Evolutionary conservation across 2,797 vertebrate genomes (phyloP).

Genomic region (Melanotaenia maccullochi): DNA sequence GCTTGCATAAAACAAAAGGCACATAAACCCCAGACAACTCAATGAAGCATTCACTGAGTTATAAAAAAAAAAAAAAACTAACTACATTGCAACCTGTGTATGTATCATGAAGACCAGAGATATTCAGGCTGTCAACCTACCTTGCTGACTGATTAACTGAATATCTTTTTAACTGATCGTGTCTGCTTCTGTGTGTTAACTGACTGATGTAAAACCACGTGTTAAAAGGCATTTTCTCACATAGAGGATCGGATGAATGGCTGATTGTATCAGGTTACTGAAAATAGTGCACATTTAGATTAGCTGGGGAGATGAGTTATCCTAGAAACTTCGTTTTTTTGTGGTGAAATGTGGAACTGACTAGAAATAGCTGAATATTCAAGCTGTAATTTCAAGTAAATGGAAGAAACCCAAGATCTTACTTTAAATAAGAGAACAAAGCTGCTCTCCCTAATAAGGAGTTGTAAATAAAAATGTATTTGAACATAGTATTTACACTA

Average conservation of each 20-base stretch:
- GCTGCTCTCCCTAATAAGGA: constrained; percentile 91
- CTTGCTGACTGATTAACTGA: constrained; percentile 62
- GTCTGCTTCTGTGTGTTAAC: constrained; percentile 55
- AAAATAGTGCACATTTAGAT: constrained; percentile 49
- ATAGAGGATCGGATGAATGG: constrained; percentile 47
- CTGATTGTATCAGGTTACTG: constrained; percentile 43
- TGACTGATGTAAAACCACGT: constrained; percentile 60
- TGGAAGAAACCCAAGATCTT: constrained; percentile 86
- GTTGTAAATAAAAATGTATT: constrained; percentile 91
- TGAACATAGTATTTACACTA: constrained; percentile 91
- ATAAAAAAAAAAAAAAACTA: constrained; percentile 24
- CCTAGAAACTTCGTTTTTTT: constrained; percentile 52
- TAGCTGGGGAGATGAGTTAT: constrained; percentile 48
- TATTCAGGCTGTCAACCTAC: constrained; percentile 54
- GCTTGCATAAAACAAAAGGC: constrained; percentile 78
- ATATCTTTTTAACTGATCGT: constrained; percentile 61
- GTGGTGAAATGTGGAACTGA: constrained; percentile 72
- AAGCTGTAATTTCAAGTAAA: constrained; percentile 83
- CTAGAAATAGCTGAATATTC: constrained; percentile 68
- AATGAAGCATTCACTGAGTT: constrained; percentile 59
- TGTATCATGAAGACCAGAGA: constrained; percentile 64
- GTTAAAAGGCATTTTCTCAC: constrained; percentile 71
- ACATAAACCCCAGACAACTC: constrained; percentile 66
- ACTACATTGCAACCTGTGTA: constrained; percentile 61
- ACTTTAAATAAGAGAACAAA: constrained; percentile 86